Conservation (phyloP, 2,888 invertebrate species). For the Scelioninae gen. 1 region DNA sequence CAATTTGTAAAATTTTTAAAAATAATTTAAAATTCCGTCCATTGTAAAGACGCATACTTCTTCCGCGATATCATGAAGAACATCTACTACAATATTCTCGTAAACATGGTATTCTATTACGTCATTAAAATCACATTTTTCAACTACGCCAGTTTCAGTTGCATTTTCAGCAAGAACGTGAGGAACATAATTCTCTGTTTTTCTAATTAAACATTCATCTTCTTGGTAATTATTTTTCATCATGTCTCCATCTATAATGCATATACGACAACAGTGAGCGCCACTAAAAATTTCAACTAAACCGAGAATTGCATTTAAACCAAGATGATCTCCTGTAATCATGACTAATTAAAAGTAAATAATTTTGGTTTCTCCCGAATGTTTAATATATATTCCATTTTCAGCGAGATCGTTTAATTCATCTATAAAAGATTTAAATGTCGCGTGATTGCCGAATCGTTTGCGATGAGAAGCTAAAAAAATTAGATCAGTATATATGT, state of each 20-base stretch:
- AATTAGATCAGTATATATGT: conserved; percentile 45
- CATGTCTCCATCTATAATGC: neutral
- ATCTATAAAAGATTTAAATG: conserved; percentile 27
- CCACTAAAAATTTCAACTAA: conserved; percentile 34
- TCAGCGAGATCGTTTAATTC: conserved; percentile 43
- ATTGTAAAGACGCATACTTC: conserved; percentile 21
- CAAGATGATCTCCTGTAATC: conserved; percentile 50
- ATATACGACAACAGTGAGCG: conserved; percentile 31
- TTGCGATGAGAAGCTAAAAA: conserved; percentile 37
- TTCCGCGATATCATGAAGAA: too few species aligned
- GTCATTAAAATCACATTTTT: conserved; percentile 53
- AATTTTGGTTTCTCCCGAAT: conserved; percentile 7
- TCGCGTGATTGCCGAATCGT: conserved; percentile 46
- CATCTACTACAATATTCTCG: conserved; percentile 27
- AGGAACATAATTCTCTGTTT: conserved; percentile 16
- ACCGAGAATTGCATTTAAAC: conserved; percentile 34
- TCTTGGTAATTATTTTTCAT: conserved; percentile 26
- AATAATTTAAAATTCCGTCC: conserved; percentile 27
- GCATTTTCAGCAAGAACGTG: conserved; percentile 19
- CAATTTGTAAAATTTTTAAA: conserved; percentile 9
- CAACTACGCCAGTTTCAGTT: conserved; percentile 12
- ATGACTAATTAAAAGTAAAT: conserved; percentile 48
- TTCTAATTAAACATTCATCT: conserved; percentile 25
- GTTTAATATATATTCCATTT: conserved; percentile 38
- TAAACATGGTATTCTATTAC: conserved; percentile 47